These are phyloP conservation scores for Aphelenchoides fujianensis DNA, from an alignment of 1,140 invertebrate genomes.

Conservation along the genomic window DNA sequence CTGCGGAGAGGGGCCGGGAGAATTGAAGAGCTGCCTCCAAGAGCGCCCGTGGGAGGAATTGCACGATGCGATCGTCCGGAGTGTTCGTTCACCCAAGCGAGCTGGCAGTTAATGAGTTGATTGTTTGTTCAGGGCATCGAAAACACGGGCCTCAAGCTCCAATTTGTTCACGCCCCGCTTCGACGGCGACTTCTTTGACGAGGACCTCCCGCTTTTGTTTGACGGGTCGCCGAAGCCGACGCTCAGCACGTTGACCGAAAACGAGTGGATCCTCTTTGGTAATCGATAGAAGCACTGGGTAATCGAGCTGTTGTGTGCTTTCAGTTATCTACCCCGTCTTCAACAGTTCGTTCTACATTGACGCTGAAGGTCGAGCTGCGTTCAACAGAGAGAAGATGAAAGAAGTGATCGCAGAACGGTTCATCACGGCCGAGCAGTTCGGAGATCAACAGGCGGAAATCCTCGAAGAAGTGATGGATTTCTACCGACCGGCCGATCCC, in stretches of 20 bases:
- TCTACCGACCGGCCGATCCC: conserved; percentile 3
- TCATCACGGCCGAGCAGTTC: neutral
- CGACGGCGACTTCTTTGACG: conserved; percentile 15
- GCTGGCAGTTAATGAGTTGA: no score
- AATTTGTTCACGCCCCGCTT: conserved; percentile 7
- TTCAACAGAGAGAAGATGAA: neutral
- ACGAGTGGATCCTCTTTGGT: conserved; percentile 13
- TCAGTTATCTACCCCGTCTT: neutral
- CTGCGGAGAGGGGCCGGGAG: neutral
- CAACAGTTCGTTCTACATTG: neutral
- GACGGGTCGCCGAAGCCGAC: neutral
- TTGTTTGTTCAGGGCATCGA: neutral
- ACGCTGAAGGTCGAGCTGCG: neutral
- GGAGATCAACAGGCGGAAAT: conserved; percentile 9
- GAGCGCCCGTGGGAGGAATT: neutral
- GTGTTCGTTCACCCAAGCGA: no score
- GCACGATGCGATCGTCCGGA: neutral
- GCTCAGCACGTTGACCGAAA: conserved; percentile 12
- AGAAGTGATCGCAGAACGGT: neutral
- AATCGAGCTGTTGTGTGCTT: neutral
- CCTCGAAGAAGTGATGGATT: conserved; percentile 4
- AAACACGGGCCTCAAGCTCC: neutral
- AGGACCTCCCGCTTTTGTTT: neutral
- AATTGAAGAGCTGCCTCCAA: conserved; percentile 1
- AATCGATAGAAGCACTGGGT: neutral